A percentile compares a stretch with the other conserved stretches of the same genome.
Evolutionary conservation across 1,140 invertebrate species (phyloP).

Genomic region (Halesus radiatus): DNA sequence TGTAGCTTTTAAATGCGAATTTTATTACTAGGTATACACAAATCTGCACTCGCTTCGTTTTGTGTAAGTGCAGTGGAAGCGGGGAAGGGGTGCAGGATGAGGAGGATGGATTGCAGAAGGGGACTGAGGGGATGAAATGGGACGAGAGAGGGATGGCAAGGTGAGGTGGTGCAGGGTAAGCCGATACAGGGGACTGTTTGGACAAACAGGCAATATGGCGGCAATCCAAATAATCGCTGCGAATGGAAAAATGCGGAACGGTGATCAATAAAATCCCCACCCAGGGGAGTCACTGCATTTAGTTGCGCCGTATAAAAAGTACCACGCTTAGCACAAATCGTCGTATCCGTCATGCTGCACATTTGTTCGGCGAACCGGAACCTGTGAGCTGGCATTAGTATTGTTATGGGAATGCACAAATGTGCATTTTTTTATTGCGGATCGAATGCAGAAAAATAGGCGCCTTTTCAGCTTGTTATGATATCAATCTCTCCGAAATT

Average conservation of each 20-base stretch:
- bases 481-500: too few relatives aligned
- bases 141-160: not conserved
- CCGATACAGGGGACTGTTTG: conserved; percentile 54
- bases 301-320: conserved; percentile 11
- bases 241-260: conserved; percentile 54
- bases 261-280: conserved; percentile 48
- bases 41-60: not conserved
- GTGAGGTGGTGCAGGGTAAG: conserved; percentile 43
- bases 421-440: too few relatives aligned
- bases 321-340: conserved; percentile 17
- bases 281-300: conserved; percentile 20
- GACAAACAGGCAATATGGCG: conserved; percentile 58
- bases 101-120: too few relatives aligned
- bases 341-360: conserved; percentile 21
- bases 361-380: not conserved
- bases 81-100: not conserved
- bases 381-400: not conserved
- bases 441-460: too few relatives aligned
- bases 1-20: too few relatives aligned
- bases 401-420: not conserved
- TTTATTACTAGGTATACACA: not conserved
- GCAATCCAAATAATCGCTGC: conserved; percentile 57
- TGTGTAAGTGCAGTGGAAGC: conserved; percentile 11
- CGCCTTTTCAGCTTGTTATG: too few relatives aligned
- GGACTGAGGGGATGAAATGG: not conserved